Evolutionary conservation across 1,140 invertebrate species (phyloP).

Genomic region (Brachionus rotundiformis): DNA sequence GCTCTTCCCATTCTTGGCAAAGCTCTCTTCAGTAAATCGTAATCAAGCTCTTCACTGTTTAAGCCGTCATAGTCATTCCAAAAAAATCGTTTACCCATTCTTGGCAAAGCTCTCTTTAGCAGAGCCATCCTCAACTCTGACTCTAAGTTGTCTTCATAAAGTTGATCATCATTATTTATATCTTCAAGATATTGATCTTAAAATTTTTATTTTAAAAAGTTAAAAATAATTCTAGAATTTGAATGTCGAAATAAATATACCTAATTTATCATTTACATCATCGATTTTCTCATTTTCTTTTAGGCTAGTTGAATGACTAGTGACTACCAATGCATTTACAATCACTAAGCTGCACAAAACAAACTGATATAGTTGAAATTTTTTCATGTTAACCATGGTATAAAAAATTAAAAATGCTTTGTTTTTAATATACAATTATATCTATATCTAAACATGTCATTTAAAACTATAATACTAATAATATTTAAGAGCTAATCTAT

Average conservation of each 20-base stretch:
- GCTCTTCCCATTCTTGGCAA: slow-evolving; percentile 46
- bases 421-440: not conserved
- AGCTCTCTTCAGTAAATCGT: slow-evolving; percentile 11
- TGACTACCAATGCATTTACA: not conserved
- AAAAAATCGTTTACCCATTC: slow-evolving; percentile 38
- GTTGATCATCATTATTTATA: not conserved
- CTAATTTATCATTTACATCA: slow-evolving; percentile 6
- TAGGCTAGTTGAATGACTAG: not conserved
- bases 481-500: not conserved
- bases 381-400: not conserved
- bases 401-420: not conserved
- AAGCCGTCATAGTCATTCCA: slow-evolving; percentile 6
- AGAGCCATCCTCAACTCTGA: not conserved
- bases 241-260: not conserved
- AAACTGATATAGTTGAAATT: not conserved
- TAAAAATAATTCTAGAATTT: not conserved
- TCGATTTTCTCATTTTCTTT: not conserved
- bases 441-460: not conserved
- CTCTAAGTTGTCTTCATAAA: not conserved
- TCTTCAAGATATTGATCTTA: slow-evolving; percentile 2
- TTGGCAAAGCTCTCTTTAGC: slow-evolving; percentile 32
- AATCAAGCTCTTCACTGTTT: slow-evolving; percentile 13
- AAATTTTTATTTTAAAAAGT: not conserved
- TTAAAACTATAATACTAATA: not conserved
- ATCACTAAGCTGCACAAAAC: not conserved